Evolutionary conservation across 2,797 vertebrate genomes (phyloP).

Genomic region (Poeciliopsis presidionis): DNA sequence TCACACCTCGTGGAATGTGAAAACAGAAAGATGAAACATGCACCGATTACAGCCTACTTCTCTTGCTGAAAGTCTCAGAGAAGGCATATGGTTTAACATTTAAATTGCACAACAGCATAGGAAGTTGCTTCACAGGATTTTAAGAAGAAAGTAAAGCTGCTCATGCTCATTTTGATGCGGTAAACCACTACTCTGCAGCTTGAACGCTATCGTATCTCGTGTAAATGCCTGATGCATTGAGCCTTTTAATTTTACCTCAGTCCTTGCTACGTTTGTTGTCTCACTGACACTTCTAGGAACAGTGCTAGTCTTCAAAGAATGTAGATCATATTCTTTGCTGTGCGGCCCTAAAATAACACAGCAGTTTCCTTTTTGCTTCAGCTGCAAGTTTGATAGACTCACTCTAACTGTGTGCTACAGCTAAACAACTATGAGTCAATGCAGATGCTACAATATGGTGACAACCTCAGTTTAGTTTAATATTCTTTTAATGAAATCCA

Average conservation of each 20-base stretch:
- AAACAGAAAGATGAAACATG: conserved; percentile 18
- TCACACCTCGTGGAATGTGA: conserved; percentile 21
- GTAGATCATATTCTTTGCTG: conserved; percentile 37
- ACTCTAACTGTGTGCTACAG: not conserved
- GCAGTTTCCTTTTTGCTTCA: conserved; percentile 54
- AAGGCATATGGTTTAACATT: conserved; percentile 27
- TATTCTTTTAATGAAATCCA: not conserved
- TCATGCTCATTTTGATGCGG: conserved; percentile 35
- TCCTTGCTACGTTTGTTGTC: conserved; percentile 36
- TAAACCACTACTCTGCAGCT: conserved; percentile 49
- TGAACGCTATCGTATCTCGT: conserved; percentile 43
- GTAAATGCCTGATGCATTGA: conserved; percentile 28
- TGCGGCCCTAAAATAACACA: conserved; percentile 53
- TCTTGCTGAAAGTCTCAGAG: not conserved
- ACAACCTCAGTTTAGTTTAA: not conserved
- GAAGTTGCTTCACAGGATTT: conserved; percentile 51
- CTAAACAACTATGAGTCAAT: conserved; percentile 13
- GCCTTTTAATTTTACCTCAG: conserved; percentile 32
- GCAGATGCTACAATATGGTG: conserved; percentile 22
- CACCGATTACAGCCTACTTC: conserved; percentile 10
- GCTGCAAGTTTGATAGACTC: not conserved
- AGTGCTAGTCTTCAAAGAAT: conserved; percentile 56
- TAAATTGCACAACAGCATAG: conserved; percentile 46
- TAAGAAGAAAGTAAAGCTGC: conserved; percentile 27
- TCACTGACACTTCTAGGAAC: conserved; percentile 66